Evolutionary conservation across 1,140 invertebrate genomes (phyloP).

Genomic region (Apolygus lucorum): DNA sequence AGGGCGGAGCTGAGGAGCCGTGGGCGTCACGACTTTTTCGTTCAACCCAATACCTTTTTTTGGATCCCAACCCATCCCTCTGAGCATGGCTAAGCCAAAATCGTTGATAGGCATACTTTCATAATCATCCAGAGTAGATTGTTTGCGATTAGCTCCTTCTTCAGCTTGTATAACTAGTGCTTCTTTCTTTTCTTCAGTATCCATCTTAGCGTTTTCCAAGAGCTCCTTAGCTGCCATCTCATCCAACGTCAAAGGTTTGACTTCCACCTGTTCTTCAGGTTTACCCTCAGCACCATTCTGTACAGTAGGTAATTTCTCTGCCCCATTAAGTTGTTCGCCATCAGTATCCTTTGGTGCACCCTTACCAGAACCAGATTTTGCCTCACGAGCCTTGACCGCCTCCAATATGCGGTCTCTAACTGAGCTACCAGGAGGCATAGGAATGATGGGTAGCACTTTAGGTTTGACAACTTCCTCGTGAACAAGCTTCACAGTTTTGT

Average conservation of each 20-base stretch:
- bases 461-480: slow-evolving; percentile 27
- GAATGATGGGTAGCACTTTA: slow-evolving; percentile 29
- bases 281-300: slow-evolving; percentile 35
- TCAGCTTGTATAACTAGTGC: slow-evolving; percentile 44
- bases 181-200: slow-evolving; percentile 37
- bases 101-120: slow-evolving; percentile 76
- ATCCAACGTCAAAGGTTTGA: slow-evolving; percentile 41
- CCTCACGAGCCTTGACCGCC: slow-evolving; percentile 21
- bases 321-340: background rate
- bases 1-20: slow-evolving; percentile 58
- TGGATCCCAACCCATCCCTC: slow-evolving; percentile 90
- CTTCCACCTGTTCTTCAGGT: slow-evolving; percentile 15
- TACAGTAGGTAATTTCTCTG: slow-evolving; percentile 28
- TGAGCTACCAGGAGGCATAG: slow-evolving; percentile 23
- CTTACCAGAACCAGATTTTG: background rate
- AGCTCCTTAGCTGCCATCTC: slow-evolving; percentile 49
- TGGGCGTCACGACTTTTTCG: slow-evolving; percentile 40
- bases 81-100: slow-evolving; percentile 83
- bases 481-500: slow-evolving; percentile 54
- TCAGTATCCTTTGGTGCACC: background rate
- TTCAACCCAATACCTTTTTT: slow-evolving; percentile 56
- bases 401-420: slow-evolving; percentile 11
- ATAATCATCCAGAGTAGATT: slow-evolving; percentile 79
- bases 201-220: slow-evolving; percentile 39
- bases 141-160: slow-evolving; percentile 45